Evolutionary conservation across 2,888 invertebrate genomes (phyloP).

Genomic region (Merodon equestris): DNA sequence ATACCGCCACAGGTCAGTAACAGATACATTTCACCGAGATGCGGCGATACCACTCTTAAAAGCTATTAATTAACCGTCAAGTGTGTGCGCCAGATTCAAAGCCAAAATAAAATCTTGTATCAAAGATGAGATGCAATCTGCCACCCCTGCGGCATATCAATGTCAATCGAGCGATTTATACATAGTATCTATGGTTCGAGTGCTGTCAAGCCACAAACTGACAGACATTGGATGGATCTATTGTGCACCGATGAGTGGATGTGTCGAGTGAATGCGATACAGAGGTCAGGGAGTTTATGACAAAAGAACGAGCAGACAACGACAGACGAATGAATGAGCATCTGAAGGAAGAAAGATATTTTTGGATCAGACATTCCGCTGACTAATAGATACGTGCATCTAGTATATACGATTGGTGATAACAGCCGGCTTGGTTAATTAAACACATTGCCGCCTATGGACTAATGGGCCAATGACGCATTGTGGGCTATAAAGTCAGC

Average conservation of each 20-base stretch:
- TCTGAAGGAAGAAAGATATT: slow-evolving; percentile 14
- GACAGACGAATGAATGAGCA: slow-evolving; percentile 32
- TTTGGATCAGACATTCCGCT: neutral
- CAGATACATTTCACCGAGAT: slow-evolving; percentile 21
- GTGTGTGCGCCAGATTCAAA: slow-evolving; percentile 14
- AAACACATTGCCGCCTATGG: slow-evolving; percentile 24
- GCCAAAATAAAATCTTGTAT: slow-evolving; percentile 19
- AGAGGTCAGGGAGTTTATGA: slow-evolving; percentile 57
- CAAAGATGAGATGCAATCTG: slow-evolving; percentile 56
- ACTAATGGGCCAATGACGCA: too few relatives aligned
- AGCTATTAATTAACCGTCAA: slow-evolving; percentile 50
- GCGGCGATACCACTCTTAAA: slow-evolving; percentile 16
- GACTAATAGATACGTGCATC: slow-evolving; percentile 51
- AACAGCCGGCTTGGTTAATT: slow-evolving; percentile 48
- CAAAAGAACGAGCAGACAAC: slow-evolving; percentile 49
- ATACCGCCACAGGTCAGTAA: too few relatives aligned
- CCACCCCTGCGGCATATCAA: slow-evolving; percentile 63
- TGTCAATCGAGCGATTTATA: slow-evolving; percentile 44
- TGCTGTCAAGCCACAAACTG: too few relatives aligned
- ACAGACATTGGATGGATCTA: too few relatives aligned
- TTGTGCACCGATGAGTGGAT: slow-evolving; percentile 47
- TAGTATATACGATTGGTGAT: slow-evolving; percentile 50
- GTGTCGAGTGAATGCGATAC: slow-evolving; percentile 52
- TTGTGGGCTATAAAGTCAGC: too few relatives aligned
- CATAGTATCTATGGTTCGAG: too few relatives aligned